Base-by-base conservation (phyloP, 2,888 invertebrate genomes). In the Himalopsyche anomala region DNA sequence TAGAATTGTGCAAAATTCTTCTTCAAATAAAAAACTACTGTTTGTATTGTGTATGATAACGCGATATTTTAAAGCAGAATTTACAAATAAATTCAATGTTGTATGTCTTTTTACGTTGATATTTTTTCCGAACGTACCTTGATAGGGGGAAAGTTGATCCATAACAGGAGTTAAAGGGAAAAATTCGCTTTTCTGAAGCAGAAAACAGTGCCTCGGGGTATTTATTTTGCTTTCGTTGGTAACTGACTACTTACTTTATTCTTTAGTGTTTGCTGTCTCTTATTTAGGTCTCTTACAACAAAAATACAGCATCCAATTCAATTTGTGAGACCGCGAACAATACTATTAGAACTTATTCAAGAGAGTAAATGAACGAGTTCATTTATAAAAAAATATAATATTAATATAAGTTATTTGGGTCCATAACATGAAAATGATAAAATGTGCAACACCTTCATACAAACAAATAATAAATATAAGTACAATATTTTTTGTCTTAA, bases 321-420 rank as follows among this genome's bases (percentile, higher is more conserved):
- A 62, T 62, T 62, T 62, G 62, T 51, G 62, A 28, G 62, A 62
- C 62, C 62, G 62, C 62, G 15, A 62, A 19, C 62, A 62, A 62
- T 62, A 62, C 11, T 19, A 62, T 62, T 19, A 19, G 62, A 62
- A 62, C 28, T 19, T 62, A 6, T 19, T 62, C 19, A 62, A 62
- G 19, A 62, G 19, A 5, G 19, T 19, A 15, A 15, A 51, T 15
- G 51, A 15, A 51, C 15, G 3, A 15, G 15, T 15, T 15, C 51
- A 15, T 5, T 15, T 15, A 2, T 51, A 51, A 51, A 51, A 51
- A 51, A 1, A 51, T 51, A 51, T 15, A 6, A 15, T 0, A 51
- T 51, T 0, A 15, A 51, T 51, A 4, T 51, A 51, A 51, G 15
- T 4, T 51, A 5, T 51, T 15, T 15, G 0, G 15, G 15, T 51